Evolutionary conservation across 2,888 invertebrate species (phyloP), one percentile per base, ranked within the genome.

Genomic region (Heliconius sara): DNA sequence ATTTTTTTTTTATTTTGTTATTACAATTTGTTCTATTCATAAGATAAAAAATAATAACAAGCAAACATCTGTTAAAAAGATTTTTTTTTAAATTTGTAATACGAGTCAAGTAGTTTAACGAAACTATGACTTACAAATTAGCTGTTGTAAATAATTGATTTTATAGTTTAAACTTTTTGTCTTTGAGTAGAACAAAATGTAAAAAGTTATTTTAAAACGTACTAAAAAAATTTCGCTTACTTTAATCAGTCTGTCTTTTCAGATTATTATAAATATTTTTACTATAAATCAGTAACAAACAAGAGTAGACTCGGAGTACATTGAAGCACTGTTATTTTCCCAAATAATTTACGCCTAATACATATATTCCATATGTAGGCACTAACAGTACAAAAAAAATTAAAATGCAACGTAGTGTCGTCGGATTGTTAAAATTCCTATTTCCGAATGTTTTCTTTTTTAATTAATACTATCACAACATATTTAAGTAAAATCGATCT

Each of bases 181-280:
- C 60, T 34, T 34, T 57, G 34, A 73, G 60, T 73, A 60, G 60
- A 34, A 73, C 73, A 73, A 60, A 73, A 73, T 30, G 34, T 60
- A 73, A 4, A 57, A 57, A 73, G 13, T 30, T 72, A 60, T 16
- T 57, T 30, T 27, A 72, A 73, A 57, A 57, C 34, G 78, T 66
- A 74, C 25, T 78, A 71, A 79, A 65, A 78, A 76, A 78, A 77
- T 67, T 43, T 67, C 60, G 60, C 71, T 82, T 80, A 77, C n/a
- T 77, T 78, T 72, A 79, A 60, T 82, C 80, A 82, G 80, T 77
- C 80, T 70, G 77, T 60, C 27, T 30, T 63, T 78, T 75, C 57
- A 72, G 72, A 30, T 57, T 52, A 39, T 70, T 57, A 72, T 72
- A 52, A 72, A 57, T 57, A 73, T 34, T 73, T 30, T 73, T 34